phyloP scores from a whole-genome alignment of 2,797 vertebrate genomes.

The Syngnathus acus region DNA sequence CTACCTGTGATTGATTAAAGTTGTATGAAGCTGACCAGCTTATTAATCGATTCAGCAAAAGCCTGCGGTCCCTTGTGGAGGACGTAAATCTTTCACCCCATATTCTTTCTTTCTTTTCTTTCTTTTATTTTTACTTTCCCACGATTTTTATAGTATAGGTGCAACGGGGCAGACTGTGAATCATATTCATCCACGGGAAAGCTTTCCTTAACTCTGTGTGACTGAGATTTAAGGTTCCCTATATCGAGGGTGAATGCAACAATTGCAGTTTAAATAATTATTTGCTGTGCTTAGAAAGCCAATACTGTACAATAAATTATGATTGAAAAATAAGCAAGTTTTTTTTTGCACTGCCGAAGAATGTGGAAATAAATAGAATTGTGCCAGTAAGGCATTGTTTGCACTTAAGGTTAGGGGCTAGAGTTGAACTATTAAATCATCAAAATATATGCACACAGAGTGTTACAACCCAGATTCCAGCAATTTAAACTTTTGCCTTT shows the following conservation, averaged over 20 bases:
- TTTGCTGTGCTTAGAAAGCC: background rate
- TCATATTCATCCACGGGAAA: slow-evolving; percentile 39
- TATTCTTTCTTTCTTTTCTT: background rate
- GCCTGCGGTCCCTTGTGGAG: slow-evolving; percentile 31
- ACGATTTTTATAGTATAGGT: slow-evolving; percentile 13
- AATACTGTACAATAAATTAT: background rate
- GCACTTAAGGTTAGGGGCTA: background rate
- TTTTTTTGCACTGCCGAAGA: background rate
- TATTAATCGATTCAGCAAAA: slow-evolving; percentile 66
- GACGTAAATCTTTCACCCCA: slow-evolving; percentile 32
- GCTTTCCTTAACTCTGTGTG: slow-evolving; percentile 15
- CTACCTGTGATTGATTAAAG: slow-evolving; percentile 63
- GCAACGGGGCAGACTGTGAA: slow-evolving; percentile 34
- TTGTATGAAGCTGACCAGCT: slow-evolving; percentile 52
- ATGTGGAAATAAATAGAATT: background rate
- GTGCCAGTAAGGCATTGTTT: background rate
- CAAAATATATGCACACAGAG: background rate
- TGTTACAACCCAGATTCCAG: background rate
- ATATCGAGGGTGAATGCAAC: background rate
- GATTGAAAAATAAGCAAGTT: background rate
- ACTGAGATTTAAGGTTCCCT: slow-evolving; percentile 2
- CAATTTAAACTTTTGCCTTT: background rate
- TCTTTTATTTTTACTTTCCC: slow-evolving; percentile 17
- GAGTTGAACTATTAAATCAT: background rate
- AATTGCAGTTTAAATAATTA: background rate